These are phyloP conservation scores for Drosophila gunungcola DNA, from an alignment of 1,140 invertebrate genomes.

Conservation along the genomic window DNA sequence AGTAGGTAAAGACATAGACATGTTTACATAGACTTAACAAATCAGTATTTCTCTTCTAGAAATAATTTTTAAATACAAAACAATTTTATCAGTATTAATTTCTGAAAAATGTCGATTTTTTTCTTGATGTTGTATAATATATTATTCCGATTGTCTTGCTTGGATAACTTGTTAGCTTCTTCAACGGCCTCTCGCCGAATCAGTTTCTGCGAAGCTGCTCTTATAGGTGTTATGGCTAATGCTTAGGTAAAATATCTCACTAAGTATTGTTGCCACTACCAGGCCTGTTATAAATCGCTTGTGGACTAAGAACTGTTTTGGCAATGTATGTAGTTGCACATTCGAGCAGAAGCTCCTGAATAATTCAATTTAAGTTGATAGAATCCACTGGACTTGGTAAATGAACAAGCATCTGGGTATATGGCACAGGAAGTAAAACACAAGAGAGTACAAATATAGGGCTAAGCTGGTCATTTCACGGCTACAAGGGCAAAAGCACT, in stretches of 20 bases:
- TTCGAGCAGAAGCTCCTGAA: constrained; percentile 18
- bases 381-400: constrained; percentile 36
- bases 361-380: constrained; percentile 51
- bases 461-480: not conserved
- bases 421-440: not conserved
- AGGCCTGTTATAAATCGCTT: constrained; percentile 65
- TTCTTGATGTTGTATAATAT: too few relatives aligned
- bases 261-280: constrained; percentile 52
- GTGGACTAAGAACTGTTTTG: constrained; percentile 23
- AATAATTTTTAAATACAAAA: too few relatives aligned
- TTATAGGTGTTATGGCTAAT: constrained; percentile 74
- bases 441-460: constrained; percentile 4
- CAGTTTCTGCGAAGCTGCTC: constrained; percentile 29
- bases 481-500: too few relatives aligned
- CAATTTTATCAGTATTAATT: too few relatives aligned
- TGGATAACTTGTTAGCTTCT: constrained; percentile 70
- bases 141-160: constrained; percentile 7
- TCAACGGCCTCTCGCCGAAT: constrained; percentile 15
- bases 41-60: too few relatives aligned
- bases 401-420: not conserved
- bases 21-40: too few relatives aligned
- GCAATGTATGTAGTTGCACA: constrained; percentile 43
- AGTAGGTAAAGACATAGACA: too few relatives aligned
- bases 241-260: constrained; percentile 76
- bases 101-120: too few relatives aligned